A percentile compares a stretch with the other conserved stretches of the same genome.
These are phyloP conservation scores for Dryobotodes eremita DNA, from an alignment of 2,888 invertebrate genomes.

Conservation along the genomic window DNA sequence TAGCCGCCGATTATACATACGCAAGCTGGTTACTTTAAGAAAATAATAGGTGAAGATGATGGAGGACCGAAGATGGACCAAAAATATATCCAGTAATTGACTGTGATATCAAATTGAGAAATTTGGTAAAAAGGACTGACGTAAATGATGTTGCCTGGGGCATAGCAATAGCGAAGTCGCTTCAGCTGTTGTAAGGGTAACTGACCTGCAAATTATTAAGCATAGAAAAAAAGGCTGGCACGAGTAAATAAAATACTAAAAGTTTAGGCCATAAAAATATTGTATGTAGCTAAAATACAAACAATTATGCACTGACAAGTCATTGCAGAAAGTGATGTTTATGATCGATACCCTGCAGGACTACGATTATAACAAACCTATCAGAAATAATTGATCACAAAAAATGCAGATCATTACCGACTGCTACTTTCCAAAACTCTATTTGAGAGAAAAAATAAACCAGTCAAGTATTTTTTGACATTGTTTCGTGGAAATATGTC, in stretches of 20 bases:
- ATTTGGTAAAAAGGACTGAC: background rate
- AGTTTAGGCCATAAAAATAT: background rate
- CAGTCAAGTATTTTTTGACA: background rate
- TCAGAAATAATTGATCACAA: background rate
- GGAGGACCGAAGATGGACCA: background rate
- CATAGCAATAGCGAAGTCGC: background rate
- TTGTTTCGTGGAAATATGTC: background rate
- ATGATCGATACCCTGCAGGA: background rate
- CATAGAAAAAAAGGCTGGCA: background rate
- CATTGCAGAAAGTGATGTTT: background rate
- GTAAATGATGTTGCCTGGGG: background rate
- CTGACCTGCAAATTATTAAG: no score
- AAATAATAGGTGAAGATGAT: background rate
- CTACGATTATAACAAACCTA: background rate
- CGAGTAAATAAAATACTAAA: background rate
- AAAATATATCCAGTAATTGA: conserved; percentile 7
- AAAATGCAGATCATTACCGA: background rate
- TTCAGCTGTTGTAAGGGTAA: background rate
- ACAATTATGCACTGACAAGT: background rate
- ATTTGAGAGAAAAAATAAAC: background rate
- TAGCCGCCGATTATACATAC: background rate
- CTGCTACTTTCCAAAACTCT: background rate
- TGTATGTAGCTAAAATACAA: background rate
- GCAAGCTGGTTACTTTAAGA: background rate
- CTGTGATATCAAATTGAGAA: conserved; percentile 9